Evolutionary conservation across 2,797 vertebrate species (phyloP).

Genomic region (Semaprochilodus insignis): DNA sequence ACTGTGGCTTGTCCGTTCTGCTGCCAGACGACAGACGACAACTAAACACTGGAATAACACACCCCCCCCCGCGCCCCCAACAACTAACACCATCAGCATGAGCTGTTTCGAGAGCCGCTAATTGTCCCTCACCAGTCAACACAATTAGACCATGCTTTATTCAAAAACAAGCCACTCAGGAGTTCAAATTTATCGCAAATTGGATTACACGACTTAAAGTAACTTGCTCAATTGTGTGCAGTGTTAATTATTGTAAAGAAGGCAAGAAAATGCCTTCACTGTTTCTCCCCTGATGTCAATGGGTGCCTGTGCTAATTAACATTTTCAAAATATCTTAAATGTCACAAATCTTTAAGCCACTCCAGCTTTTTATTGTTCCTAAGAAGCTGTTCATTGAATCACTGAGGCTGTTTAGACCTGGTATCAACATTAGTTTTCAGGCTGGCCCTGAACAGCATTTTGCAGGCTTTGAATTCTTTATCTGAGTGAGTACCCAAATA

Average conservation of each 20-base stretch:
- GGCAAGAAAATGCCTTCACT: neutral
- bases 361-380: neutral
- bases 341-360: neutral
- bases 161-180: constrained; percentile 5
- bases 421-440: too few species aligned
- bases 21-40: constrained; percentile 13
- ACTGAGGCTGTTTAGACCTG: too few species aligned
- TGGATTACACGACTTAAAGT: neutral
- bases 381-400: neutral
- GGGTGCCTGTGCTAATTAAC: neutral
- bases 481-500: too few species aligned
- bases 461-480: too few species aligned
- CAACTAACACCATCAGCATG: neutral
- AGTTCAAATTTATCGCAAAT: neutral
- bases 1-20: constrained; percentile 11
- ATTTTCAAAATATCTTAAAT: neutral
- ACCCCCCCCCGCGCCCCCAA: neutral
- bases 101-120: neutral
- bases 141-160: neutral
- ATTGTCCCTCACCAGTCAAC: neutral
- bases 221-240: neutral
- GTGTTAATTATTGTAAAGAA: neutral
- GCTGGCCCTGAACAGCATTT: too few species aligned
- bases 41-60: constrained; percentile 21
- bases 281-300: neutral